Evolutionary conservation across 2,113 vertebrate species (phyloP), one percentile per base, ranked within the genome.

Genomic region (Uria lomvia): DNA sequence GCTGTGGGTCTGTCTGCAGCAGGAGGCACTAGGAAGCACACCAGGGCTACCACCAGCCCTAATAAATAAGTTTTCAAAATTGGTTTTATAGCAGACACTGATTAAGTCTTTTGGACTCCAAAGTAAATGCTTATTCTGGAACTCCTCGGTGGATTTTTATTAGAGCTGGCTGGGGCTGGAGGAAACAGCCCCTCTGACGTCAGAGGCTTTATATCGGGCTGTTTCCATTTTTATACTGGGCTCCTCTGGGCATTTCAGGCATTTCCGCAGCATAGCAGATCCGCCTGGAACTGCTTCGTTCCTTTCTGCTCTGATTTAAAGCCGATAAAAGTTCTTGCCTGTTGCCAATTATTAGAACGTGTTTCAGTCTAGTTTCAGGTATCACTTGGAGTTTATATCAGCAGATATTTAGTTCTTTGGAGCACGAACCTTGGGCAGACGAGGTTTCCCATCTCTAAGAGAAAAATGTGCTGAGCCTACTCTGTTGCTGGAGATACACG

Each of bases 221-320:
- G 47, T 68, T 97, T 89, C 95, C 89, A 94, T 97, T 95, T 96
- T 94, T 94, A 47, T 52, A 3, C 80, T 78, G 21, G 22, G 65
- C 77, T 96, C 94, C 83, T 95, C 86, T 88, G 97, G 83, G 80
- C 74, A 58, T 88, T 78, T 65, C 62, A 95, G 81, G 91, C 91
- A 91, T 94, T 92, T 95, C 86, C 2, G 8, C 50, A 21, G 2
- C 95, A 56, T 3, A 84, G 68, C 90, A 74, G 83, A 89, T 94
- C 80, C 0, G 36, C 53, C 62, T 94, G 94, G 83, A 91, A 62
- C 63, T 62, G 91, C 45, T 89, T 72, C 58, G 5, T 79, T 96
- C 94, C 88, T 22, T 92, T 87, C 68, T 75, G 73, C 73, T 79
- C 58, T 8, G 12, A 66, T 85, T 88, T 85, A 79, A 49, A 40